A percentile compares a stretch with the other conserved stretches of the same genome.
These are phyloP conservation scores for Pelochelys cantorii DNA, from an alignment of 2,797 vertebrate species.

Conservation along the genomic window DNA sequence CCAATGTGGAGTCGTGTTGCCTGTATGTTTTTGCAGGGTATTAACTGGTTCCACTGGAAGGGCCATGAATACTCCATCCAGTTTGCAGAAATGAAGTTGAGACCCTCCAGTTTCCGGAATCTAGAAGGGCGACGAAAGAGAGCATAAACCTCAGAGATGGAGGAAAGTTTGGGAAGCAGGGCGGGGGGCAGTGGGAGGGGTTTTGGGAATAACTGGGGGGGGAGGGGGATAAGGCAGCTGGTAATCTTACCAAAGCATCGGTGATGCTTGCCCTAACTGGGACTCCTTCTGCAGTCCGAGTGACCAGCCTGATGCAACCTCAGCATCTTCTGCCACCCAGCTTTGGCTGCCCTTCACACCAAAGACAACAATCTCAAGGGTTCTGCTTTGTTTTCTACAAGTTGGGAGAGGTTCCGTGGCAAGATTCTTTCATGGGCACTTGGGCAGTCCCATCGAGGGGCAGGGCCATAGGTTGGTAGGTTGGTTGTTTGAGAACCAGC, in stretches of 20 bases:
- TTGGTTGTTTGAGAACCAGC: constrained; percentile 77
- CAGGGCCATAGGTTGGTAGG: constrained; percentile 65
- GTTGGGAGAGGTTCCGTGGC: constrained; percentile 40
- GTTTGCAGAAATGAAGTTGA: constrained; percentile 97
- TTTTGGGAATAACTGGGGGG: constrained; percentile 43
- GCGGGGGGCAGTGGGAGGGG: constrained; percentile 28
- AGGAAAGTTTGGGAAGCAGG: constrained; percentile 12
- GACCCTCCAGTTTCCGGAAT: constrained; percentile 94
- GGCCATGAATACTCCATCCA: constrained; percentile 95
- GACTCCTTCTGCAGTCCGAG: constrained; percentile 39
- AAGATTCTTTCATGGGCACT: constrained; percentile 35
- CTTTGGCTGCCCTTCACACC: constrained; percentile 72
- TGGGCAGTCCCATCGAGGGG: constrained; percentile 66
- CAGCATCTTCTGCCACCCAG: constrained; percentile 36
- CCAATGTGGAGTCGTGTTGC: not conserved
- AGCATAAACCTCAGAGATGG: constrained; percentile 79
- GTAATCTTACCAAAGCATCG: constrained; percentile 70
- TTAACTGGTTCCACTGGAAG: constrained; percentile 99
- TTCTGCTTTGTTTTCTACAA: constrained; percentile 21
- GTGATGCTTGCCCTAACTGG: constrained; percentile 21
- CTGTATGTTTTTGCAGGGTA: constrained; percentile 82
- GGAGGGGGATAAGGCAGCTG: constrained; percentile 46
- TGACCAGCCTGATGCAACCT: constrained; percentile 47
- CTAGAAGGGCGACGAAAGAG: constrained; percentile 94
- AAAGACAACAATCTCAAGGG: constrained; percentile 79